These are phyloP conservation scores for Lytechinus pictus DNA, from an alignment of 35 echinoderm and acorn worm genomes.

Conservation along the genomic window DNA sequence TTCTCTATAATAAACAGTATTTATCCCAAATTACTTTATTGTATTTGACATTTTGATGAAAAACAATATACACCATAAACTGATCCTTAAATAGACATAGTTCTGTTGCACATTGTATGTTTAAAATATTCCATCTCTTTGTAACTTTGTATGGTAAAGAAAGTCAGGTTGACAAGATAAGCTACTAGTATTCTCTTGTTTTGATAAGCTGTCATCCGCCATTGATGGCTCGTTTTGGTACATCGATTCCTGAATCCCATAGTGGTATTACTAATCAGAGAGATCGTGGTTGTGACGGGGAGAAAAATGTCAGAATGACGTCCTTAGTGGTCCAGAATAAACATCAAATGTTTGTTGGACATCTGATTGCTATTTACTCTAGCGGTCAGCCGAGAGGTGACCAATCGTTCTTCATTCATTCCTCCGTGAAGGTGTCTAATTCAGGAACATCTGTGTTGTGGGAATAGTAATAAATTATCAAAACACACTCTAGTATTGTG, in stretches of 20 bases:
- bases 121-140: not conserved
- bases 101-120: not conserved
- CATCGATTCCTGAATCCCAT: not conserved
- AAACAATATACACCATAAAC: too few relatives aligned
- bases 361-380: constrained; percentile 11
- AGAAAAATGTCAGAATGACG: not conserved
- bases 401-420: not conserved
- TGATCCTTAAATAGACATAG: too few relatives aligned
- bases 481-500: not conserved
- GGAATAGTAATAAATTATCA: not conserved
- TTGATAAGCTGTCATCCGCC: not conserved
- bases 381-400: not conserved
- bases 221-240: not conserved
- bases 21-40: too few relatives aligned
- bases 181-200: not conserved
- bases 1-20: too few relatives aligned
- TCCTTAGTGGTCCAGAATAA: not conserved
- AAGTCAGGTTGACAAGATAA: not conserved
- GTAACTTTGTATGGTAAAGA: not conserved
- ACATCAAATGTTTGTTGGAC: not conserved
- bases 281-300: not conserved
- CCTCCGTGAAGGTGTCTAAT: not conserved
- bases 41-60: too few relatives aligned
- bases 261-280: not conserved
- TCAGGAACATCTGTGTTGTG: not conserved